Base-by-base conservation (phyloP, 1,140 invertebrate species). In the Drosophila seguyi region DNA sequence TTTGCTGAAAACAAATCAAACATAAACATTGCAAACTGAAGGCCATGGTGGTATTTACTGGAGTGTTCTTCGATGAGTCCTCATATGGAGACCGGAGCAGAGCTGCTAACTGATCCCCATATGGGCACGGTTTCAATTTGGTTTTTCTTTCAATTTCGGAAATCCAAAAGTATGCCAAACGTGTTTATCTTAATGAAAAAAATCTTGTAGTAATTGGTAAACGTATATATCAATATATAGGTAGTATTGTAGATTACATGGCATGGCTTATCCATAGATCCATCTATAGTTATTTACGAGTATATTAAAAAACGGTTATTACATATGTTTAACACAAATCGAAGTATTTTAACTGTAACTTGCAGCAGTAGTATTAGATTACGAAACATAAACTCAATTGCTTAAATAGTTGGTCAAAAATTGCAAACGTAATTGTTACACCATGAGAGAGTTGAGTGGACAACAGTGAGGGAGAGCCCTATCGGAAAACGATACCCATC, bases 121-220 rank as follows among this genome's bases (percentile, higher is more conserved):
- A 88, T 45, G 67, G 65, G 45, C 44, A 36, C 47, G 18, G 25
- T 57, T 60, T 79, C 14, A 75, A 75, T 50, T 68, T 59, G 29
- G 53, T 48, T 79, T 69, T 79, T 69, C 13, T 65, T 65, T 74
- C 27, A 38, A 79, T 81, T 79, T 90, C 71, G 16, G 67, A 90
- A 90, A 84, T 75, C 71, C 67, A 72, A 73, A 68, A 73, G 75
- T 88, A 85, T 75, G 81, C 85, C 85, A 85, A 90, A 90, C 76
- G 86, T 90, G 86, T 90, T 91, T 90, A 90, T 90, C 86, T 90
- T 90, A 90, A 90, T 90, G 79, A 91, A 90, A 90, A 90, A 90
- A 90, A 86, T 87, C 80, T 67, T 85, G 69, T 71, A 84, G 71
- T 67, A 81, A 58, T 75, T 77, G 41, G 53, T 78, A 75, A 78